phyloP scores from a whole-genome alignment of 2,888 invertebrate species.

The Ecdyonurus torrentis region DNA sequence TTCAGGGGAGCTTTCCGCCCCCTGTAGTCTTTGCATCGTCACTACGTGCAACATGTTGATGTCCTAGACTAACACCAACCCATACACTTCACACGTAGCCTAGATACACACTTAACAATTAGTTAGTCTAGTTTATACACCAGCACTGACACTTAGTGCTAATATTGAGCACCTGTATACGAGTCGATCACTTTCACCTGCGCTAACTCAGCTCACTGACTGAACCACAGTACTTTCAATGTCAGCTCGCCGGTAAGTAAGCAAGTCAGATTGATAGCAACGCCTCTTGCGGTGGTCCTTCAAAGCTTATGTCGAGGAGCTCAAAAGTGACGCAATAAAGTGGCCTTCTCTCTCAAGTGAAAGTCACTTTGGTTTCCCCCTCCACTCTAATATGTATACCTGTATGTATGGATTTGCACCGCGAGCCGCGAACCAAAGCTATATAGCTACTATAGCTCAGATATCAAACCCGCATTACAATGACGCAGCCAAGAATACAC shows the following conservation, averaged over 20 bases:
- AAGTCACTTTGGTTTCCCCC: background rate
- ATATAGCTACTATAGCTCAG: background rate
- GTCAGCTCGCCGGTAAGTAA: background rate
- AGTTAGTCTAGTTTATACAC: background rate
- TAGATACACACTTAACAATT: too few species aligned
- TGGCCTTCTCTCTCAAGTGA: background rate
- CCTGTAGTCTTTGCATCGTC: constrained; percentile 8
- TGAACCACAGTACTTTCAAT: background rate
- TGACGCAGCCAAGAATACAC: too few species aligned
- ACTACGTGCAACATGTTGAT: constrained; percentile 3
- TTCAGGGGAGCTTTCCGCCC: constrained; percentile 51
- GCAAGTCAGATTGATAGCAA: background rate
- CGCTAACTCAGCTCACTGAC: background rate
- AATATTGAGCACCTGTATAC: background rate
- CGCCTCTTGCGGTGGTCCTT: background rate
- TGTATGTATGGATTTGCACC: too few species aligned
- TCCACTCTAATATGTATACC: too few species aligned
- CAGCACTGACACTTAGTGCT: background rate
- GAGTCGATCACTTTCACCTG: background rate
- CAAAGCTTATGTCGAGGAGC: background rate
- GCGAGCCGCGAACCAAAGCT: too few species aligned
- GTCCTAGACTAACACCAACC: background rate
- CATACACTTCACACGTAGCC: background rate
- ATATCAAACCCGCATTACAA: background rate
- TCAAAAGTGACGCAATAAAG: background rate